phyloP scores from a whole-genome alignment of 2,113 vertebrate species.

The Neotoma lepida region DNA sequence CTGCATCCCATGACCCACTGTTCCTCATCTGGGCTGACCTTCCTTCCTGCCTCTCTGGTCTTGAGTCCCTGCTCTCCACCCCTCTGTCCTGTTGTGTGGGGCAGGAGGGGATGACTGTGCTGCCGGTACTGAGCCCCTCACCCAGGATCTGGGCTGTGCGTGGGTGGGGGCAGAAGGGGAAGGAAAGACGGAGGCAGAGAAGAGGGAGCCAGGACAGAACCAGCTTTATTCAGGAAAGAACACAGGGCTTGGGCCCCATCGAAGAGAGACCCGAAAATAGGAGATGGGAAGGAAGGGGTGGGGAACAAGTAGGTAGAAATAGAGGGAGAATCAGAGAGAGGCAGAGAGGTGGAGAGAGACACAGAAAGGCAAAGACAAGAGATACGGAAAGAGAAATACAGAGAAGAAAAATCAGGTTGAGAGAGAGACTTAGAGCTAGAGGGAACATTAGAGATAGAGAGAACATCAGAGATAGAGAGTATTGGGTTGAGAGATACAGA shows the following conservation, averaged over 20 bases:
- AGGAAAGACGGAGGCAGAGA: constrained; percentile 35
- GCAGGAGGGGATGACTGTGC: background rate
- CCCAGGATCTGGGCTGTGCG: background rate
- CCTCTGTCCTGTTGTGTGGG: background rate
- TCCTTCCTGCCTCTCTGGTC: background rate
- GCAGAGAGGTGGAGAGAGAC: background rate
- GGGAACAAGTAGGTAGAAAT: fast-evolving
- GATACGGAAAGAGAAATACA: fast-evolving
- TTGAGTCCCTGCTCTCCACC: background rate
- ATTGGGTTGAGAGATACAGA: background rate
- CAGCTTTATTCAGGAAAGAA: constrained; percentile 65
- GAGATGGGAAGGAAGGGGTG: too few relatives aligned
- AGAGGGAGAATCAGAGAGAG: too few relatives aligned
- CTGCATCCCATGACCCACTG: background rate
- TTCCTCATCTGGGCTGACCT: background rate
- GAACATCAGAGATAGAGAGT: background rate
- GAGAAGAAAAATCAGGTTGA: too few relatives aligned
- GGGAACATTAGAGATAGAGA: background rate
- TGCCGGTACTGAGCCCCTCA: too few relatives aligned
- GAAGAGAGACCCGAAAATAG: background rate
- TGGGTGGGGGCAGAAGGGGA: background rate
- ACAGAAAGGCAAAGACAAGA: background rate
- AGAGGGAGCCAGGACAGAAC: constrained; percentile 56
- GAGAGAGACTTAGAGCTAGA: too few relatives aligned
- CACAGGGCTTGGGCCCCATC: background rate